Base-by-base conservation (phyloP, 1,140 invertebrate genomes). In the Eufriesea mexicana region DNA sequence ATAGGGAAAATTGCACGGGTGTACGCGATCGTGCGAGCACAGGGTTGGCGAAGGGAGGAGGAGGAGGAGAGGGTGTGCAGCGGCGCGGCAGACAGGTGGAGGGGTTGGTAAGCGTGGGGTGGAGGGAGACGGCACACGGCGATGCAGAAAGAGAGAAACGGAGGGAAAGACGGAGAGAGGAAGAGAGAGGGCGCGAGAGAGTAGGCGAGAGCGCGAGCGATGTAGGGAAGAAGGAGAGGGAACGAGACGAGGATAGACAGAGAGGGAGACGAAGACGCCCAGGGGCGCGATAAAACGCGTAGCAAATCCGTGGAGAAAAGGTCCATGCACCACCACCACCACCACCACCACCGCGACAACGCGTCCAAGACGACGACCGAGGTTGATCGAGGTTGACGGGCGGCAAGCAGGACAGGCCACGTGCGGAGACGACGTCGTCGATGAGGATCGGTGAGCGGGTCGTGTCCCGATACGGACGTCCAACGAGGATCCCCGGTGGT, bases 51-150 rank as follows among this genome's bases (percentile, higher is more conserved):
- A 84, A 71, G 73, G 57, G 78, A 83, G 57, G 78, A 83, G 74
- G 89, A 84, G 91, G 86, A 83, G 74, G 89, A 84, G 91, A 86
- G 87, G 87, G 80, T 83, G 79, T 76, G 79, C 66, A 87, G 86
- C 86, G 85, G 75, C 88, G 80, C 84, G 77, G 72, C 83, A 79
- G 71, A 84, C 88, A 83, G 83, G 84, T 84, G 88, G 84, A 83
- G 84, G 89, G 78, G 81, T 72, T 70, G 85, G 73, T 74, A 72
- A 87, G 83, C 77, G 88, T 67, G 84, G 79, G 85, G 89, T 54
- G 71, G 76, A 87, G 61, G 61, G 79, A 82, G 74, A 72, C 76
- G 84, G 62, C 54, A 72, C 84, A 72, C 77, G 25, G n/a, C 10
- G 25, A 75, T 57, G 91, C 80, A 77, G 74, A 42, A 70, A 35